A percentile compares a stretch with the other conserved stretches of the same genome.
These are phyloP conservation scores for Scaptomyza pallida DNA, from an alignment of 1,140 invertebrate species.

Conservation along the genomic window DNA sequence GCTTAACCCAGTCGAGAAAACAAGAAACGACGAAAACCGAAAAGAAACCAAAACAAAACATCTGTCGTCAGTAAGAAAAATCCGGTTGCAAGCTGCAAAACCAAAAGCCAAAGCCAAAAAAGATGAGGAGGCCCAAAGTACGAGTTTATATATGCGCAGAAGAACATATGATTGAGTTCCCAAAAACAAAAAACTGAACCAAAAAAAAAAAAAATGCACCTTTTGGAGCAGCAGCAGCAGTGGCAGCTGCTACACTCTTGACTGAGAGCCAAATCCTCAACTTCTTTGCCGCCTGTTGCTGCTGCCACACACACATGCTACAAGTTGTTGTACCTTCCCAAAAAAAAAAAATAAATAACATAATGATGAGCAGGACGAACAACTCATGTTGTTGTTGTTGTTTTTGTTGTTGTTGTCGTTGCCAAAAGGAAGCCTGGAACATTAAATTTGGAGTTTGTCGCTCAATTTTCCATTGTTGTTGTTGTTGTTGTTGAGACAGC, in stretches of 20 bases:
- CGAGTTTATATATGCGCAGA: no score
- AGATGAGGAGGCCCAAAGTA: constrained; percentile 41
- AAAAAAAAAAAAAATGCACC: constrained; percentile 58
- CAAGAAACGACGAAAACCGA: constrained; percentile 12
- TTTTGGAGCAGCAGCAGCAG: constrained; percentile 44
- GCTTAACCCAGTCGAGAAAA: constrained; percentile 61
- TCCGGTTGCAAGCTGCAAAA: constrained; percentile 76
- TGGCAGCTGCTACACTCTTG: constrained; percentile 32
- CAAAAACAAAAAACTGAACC: constrained; percentile 18
- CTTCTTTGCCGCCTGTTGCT: constrained; percentile 15
- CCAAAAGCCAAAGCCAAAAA: constrained; percentile 8
- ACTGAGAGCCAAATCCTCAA: constrained; percentile 33
- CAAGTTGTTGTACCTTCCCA: constrained; percentile 21
- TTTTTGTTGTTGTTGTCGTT: constrained; percentile 16
- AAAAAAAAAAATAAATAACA: constrained; percentile 13
- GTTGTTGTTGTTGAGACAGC: constrained; percentile 15
- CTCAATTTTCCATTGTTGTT: constrained; percentile 14
- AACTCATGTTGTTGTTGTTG: constrained; percentile 17
- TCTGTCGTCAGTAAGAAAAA: constrained; percentile 62
- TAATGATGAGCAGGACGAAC: constrained; percentile 32
- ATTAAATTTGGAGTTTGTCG: constrained; percentile 65
- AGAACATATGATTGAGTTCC: constrained; percentile 73
- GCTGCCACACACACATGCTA: constrained; percentile 29
- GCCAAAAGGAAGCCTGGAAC: constrained; percentile 39
- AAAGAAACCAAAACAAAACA: constrained; percentile 41